Evolutionary conservation across 64 coral and sea anemone genomes (phyloP).

Genomic region (Porites australiensis): DNA sequence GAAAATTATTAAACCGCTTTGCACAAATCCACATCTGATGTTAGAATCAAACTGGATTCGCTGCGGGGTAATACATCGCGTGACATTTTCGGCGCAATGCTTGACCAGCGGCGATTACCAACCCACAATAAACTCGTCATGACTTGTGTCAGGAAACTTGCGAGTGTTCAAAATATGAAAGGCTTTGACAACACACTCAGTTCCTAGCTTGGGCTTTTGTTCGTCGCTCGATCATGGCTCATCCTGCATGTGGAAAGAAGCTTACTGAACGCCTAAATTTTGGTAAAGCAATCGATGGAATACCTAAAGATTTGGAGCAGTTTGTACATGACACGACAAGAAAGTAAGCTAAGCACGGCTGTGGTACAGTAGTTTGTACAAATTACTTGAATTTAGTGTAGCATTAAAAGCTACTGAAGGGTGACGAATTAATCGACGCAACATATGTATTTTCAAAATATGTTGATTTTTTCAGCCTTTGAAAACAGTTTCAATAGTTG

Average conservation of each 20-base stretch:
- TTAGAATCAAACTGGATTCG: not conserved
- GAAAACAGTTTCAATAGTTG: no score
- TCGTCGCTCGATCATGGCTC: constrained; percentile 68
- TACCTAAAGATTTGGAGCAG: constrained; percentile 50
- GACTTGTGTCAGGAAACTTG: no score
- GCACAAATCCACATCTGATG: not conserved
- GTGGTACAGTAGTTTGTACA: no score
- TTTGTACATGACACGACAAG: constrained; percentile 83
- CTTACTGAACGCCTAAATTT: constrained; percentile 91
- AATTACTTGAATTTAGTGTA: not conserved
- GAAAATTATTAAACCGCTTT: not conserved
- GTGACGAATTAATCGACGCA: no score
- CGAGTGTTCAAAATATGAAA: no score
- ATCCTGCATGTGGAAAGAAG: constrained; percentile 77
- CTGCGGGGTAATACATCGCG: not conserved
- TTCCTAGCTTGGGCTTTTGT: not conserved
- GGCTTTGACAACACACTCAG: not conserved
- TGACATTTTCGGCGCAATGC: not conserved
- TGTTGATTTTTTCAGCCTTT: no score
- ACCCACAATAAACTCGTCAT: no score
- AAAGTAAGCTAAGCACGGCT: constrained; percentile 54
- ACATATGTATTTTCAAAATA: no score
- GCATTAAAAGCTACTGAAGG: no score
- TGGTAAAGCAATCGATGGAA: constrained; percentile 91
- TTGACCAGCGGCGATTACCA: no score